Evolutionary conservation across 1,140 invertebrate genomes (phyloP), one percentile per base, ranked within the genome.

Genomic region (Cylas formicarius): DNA sequence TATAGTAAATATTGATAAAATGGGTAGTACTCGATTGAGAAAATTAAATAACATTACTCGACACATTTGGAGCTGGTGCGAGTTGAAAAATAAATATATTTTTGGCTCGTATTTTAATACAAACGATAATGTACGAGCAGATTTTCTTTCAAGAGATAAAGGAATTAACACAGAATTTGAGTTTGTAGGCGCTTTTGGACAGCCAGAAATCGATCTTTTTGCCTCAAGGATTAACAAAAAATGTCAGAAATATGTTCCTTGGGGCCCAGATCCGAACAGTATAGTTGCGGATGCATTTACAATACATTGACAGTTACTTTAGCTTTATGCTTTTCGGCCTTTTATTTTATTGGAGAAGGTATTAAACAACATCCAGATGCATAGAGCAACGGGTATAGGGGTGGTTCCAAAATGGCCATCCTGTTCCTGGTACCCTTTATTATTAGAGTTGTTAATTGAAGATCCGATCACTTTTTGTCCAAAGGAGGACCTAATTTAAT

Each of bases 101-200:
- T 58, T 56, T 24, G 63, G 60, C 2, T 62, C 63, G 1, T 66
- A 67, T 32, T 56, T 68, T 2, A 61, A 57, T 35, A 59, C 65
- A 3, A 56, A 56, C 34, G 52, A 66, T 21, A 61, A 63, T 34
- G 21, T 48, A 0, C 46, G 38, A 22, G 56, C 59, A 5, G 57
- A 63, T 26, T 10, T 18, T 29, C 29, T 48, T 26, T 60, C 57
- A 8, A 11, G 56, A 14, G 26, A 36, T 2, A 7, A 20, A 16
- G 22, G 16, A 14, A 20, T 14, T 23, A 19, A 14, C 2, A 44
- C 26, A 27, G 36, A 38, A 23, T 38, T 13, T 11, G 18, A 29
- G 6, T 36, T 20, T 36, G 6, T 11, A 36, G 10, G 13, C 9
- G 8, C 10, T 7, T 42, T 46, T 19, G 37, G 36, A 11, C 10